Conservation (phyloP, 2,113 vertebrate species). For the Australoheros scitulus region DNA sequence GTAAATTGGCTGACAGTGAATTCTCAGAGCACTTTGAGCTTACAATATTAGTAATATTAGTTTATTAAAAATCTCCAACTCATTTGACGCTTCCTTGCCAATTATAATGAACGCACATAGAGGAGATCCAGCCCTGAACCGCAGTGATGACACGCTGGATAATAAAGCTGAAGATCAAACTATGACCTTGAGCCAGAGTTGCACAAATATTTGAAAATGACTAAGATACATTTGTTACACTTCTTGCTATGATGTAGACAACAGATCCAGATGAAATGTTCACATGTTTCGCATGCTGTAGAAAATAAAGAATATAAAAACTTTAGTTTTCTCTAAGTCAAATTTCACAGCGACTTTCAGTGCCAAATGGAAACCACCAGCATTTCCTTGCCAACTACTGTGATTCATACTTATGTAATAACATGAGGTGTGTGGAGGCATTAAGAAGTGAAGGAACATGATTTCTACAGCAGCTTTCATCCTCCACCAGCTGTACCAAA, state of each 20-base stretch:
- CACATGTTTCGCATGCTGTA: not conserved
- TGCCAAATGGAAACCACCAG: conserved; percentile 31
- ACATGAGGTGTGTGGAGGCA: conserved; percentile 15
- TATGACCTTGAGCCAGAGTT: not conserved
- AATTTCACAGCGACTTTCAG: not conserved
- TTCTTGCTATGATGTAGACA: not conserved
- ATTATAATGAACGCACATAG: conserved; percentile 16
- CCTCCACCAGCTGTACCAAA: not conserved
- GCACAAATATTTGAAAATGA: not conserved
- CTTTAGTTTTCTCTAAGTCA: conserved; percentile 1
- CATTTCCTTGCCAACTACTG: conserved; percentile 8
- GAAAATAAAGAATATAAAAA: not conserved
- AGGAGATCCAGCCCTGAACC: not conserved
- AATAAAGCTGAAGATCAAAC: not conserved
- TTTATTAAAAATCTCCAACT: conserved; percentile 30
- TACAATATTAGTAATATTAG: conserved; percentile 58
- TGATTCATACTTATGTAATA: conserved; percentile 31
- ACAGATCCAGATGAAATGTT: not conserved
- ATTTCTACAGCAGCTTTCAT: not conserved
- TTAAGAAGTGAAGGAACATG: conserved; percentile 3
- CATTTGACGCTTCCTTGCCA: conserved; percentile 21
- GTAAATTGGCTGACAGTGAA: conserved; percentile 56
- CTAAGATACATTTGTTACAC: not conserved
- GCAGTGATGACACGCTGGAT: not conserved
- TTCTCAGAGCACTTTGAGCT: conserved; percentile 21